phyloP scores from a whole-genome alignment of 2,113 vertebrate species.

The Chamaea fasciata region DNA sequence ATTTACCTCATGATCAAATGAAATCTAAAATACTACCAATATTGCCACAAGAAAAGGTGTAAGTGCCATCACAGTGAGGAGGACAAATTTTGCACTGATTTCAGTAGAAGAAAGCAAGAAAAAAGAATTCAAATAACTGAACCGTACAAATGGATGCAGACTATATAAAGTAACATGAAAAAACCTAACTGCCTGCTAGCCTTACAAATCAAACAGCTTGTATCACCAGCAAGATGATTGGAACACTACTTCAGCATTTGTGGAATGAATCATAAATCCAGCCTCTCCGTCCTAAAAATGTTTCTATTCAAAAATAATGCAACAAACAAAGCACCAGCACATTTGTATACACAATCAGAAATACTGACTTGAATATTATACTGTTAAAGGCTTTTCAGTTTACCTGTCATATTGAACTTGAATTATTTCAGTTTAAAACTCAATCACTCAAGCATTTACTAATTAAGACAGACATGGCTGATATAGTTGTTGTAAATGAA shows the following conservation, averaged over 20 bases:
- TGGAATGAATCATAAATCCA: not conserved
- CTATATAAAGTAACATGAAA: not conserved
- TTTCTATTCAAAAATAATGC: not conserved
- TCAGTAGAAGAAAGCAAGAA: not conserved
- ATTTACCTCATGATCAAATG: not conserved
- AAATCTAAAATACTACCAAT: not conserved
- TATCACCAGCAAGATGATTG: not conserved
- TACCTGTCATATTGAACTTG: not conserved
- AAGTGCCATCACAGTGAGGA: not conserved
- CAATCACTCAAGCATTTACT: not conserved
- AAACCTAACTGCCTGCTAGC: not conserved
- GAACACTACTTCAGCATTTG: not conserved
- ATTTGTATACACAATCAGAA: not conserved
- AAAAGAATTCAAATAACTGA: not conserved
- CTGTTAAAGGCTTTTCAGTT: not conserved
- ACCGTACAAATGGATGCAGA: not conserved
- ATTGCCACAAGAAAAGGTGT: not conserved
- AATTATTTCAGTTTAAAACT: not conserved
- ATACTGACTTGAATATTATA: not conserved
- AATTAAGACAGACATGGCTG: not conserved
- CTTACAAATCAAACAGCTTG: not conserved
- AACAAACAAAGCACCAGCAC: not conserved
- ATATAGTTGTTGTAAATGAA: not conserved
- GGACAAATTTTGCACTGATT: not conserved
- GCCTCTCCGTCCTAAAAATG: not conserved